Base-by-base conservation (phyloP, 2,113 vertebrate species). In the Cephalopterus ornatus region DNA sequence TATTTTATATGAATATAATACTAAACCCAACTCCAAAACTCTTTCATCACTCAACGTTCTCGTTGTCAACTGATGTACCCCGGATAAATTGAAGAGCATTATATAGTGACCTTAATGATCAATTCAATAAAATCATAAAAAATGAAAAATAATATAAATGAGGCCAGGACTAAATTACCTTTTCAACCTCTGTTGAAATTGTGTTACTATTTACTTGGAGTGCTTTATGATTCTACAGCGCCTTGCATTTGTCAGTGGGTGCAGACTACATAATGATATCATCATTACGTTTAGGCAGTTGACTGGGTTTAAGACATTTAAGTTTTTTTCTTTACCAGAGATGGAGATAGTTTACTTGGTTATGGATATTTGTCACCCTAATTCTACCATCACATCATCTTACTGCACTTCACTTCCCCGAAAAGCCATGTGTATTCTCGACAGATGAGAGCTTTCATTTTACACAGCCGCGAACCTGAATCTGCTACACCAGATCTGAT, bases 141-240 rank as follows among this genome's bases (percentile, higher is more conserved):
- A 37, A 19, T 1, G 5, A 30, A 63, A 77, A 85, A 20, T 20
- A 75, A 65, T 56, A 37, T 9, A 8, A 76, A 91, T 46, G 14
- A 55, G 21, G 11, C 42, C 42, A 71, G 19, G 39, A 71, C 39
- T 62, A 32, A 71, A 47, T 89, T 77, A 26, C 66, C 50, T 85
- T 90, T 83, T 88, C 91, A 90, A 71, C 59, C 63, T 90, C 72
- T 92, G 63, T 67, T 72, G 66, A 94, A 88, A 94, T 65, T 39
- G 14, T 80, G 24, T 77, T 90, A 79, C 71, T 93, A 50, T 94
- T 92, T 96, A 73, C 61, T 90, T 90, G 33, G 66, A 86, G 27
- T 86, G 39, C 67, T 85, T 92, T 94, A 77, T 6, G 4, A 19
- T 86, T 71, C 52, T 75, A 13, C 37, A 62, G 19, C 9, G 8